These are phyloP conservation scores for Cyrtonyx montezumae DNA, from an alignment of 2,113 vertebrate species.

Conservation along the genomic window DNA sequence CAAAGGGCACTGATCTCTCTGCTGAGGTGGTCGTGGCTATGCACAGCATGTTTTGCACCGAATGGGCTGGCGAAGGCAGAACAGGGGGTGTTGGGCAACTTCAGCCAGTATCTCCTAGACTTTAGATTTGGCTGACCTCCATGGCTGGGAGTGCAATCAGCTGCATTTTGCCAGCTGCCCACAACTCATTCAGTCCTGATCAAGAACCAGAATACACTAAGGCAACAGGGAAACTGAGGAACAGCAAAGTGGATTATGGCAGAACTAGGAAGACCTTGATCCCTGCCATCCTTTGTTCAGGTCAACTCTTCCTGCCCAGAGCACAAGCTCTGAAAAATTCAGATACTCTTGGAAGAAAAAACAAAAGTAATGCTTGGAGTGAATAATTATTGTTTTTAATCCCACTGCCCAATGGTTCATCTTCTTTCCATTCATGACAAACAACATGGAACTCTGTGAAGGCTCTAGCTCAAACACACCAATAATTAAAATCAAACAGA, in stretches of 20 bases:
- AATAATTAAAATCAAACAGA: constrained; percentile 75
- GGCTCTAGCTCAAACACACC: constrained; percentile 46
- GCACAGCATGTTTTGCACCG: fast-evolving
- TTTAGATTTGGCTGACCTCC: neutral
- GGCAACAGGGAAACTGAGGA: neutral
- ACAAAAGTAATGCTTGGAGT: neutral
- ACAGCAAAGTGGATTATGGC: neutral
- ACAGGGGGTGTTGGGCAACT: neutral
- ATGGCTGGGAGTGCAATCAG: neutral
- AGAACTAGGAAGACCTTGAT: neutral
- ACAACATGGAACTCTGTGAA: neutral
- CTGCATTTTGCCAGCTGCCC: neutral
- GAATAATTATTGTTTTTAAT: constrained; percentile 35
- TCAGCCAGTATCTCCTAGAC: neutral
- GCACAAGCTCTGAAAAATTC: neutral
- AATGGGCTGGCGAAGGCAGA: neutral
- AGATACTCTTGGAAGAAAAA: neutral
- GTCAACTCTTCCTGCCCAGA: neutral
- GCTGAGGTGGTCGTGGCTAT: neutral
- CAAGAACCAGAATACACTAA: neutral
- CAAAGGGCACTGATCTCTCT: neutral
- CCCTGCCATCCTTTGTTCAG: neutral
- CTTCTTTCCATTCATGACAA: constrained; percentile 28
- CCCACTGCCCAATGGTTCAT: neutral
- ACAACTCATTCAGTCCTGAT: neutral